Conservation (phyloP, 2,113 vertebrate genomes). For the Baryphthengus martii region DNA sequence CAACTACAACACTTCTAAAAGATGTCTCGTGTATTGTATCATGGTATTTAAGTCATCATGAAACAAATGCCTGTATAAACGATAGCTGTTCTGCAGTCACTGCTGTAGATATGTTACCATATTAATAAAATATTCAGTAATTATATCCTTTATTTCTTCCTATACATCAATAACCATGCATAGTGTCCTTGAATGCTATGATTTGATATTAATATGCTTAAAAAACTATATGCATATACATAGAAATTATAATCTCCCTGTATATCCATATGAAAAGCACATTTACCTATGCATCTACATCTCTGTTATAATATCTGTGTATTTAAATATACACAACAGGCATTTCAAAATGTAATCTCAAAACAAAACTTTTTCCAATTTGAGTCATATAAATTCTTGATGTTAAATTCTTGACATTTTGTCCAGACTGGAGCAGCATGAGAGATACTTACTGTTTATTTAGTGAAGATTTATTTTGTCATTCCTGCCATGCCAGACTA, state of each 20-base stretch:
- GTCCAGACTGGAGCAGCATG: neutral
- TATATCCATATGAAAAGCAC: neutral
- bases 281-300: neutral
- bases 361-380: neutral
- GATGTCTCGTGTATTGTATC: neutral
- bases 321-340: neutral
- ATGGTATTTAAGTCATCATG: neutral
- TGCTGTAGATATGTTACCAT: neutral
- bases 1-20: neutral
- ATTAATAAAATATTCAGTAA: neutral
- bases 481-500: neutral
- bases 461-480: neutral
- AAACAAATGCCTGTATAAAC: neutral
- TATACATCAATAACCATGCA: neutral
- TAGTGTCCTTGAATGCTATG: neutral
- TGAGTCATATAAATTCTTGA: neutral
- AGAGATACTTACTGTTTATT: neutral
- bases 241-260: neutral
- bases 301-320: neutral
- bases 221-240: neutral
- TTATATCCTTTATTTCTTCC: neutral
- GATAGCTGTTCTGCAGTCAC: neutral
- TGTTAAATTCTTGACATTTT: neutral
- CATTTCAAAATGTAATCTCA: neutral
- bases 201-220: neutral